Base-by-base conservation (phyloP, 2,888 invertebrate genomes). In the Rhorus exstirpatorius region DNA sequence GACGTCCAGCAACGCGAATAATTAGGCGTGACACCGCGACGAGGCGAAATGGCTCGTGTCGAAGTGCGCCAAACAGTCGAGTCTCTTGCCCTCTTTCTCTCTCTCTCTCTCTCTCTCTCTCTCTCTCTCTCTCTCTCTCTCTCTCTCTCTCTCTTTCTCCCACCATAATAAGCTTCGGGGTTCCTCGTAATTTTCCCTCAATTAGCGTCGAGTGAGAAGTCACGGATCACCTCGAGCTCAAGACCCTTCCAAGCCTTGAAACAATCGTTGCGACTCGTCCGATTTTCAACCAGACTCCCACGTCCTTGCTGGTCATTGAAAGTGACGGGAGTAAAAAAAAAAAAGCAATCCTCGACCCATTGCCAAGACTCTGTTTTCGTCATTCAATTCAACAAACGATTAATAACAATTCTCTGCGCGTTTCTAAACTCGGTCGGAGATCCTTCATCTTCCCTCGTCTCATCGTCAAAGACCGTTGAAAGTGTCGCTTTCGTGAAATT, bases 151-250 rank as follows among this genome's bases (percentile, higher is more conserved):
- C 35, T 74, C 49, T 84, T 77, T 7, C 58, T 71, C 61, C 58
- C 70, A 38, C 67, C 70, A 81, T 86, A 87, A 88, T 87, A 84
- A 86, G 76, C 84, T 63, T 41, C 51, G 82, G 41, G 65, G 65
- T 61, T 41, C 55, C 83, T 87, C 79, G 81, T 86, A 86, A 85
- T 87, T 87, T 87, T 83, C 85, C 84, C 83, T 87, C 84, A 86
- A 87, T 88, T 88, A 88, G 84, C 75, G 81, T 61, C 72, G 84
- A 74, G 75, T 70, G 84, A 84, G 84, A 84, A 86, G 84, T 86
- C 80, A 84, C 80, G 76, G 83, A 49, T 31, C 26, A 67, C 41
- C 63, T 46, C 49, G n/a, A 31, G 65, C 49, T 38, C 60, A 31
- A 38, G 60, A 53, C 14, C 38, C 21, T 53, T 24, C n/a, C 41